Conservation (phyloP, 2,888 invertebrate species). For the Xanthia icteritia region DNA sequence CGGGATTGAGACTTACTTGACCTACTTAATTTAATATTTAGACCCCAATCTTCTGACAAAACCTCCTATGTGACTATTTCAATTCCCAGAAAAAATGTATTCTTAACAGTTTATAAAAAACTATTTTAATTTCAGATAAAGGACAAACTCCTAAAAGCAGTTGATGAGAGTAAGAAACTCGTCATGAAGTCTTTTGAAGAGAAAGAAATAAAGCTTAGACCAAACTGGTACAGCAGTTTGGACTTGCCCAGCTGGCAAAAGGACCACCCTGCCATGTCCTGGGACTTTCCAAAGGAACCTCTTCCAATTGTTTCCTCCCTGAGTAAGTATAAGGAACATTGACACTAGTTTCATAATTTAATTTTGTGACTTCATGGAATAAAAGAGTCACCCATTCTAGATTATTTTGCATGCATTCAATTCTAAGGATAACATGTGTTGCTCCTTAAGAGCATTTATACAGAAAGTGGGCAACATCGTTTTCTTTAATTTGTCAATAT, state of each 20-base stretch:
- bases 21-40: background rate
- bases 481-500: no score
- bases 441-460: no score
- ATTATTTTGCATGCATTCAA: background rate
- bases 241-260: constrained; percentile 87
- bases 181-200: constrained; percentile 88
- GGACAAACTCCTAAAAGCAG: constrained; percentile 88
- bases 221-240: constrained; percentile 85
- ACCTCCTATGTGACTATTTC: background rate
- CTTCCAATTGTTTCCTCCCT: constrained; percentile 82
- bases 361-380: background rate
- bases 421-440: no score
- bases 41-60: background rate
- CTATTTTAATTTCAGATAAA: constrained; percentile 80
- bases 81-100: background rate
- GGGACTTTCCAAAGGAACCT: constrained; percentile 88
- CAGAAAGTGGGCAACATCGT: no score
- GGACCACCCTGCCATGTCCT: constrained; percentile 87
- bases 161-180: constrained; percentile 88
- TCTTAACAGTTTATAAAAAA: background rate
- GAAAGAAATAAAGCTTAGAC: constrained; percentile 81
- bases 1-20: no score
- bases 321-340: constrained; percentile 71
- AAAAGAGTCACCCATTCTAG: background rate
- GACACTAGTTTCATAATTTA: background rate